Percentiles rank a stretch among this genome's conserved stretches.
These are phyloP conservation scores for Galbula dea DNA, from an alignment of 2,113 vertebrate genomes.

Conservation along the genomic window DNA sequence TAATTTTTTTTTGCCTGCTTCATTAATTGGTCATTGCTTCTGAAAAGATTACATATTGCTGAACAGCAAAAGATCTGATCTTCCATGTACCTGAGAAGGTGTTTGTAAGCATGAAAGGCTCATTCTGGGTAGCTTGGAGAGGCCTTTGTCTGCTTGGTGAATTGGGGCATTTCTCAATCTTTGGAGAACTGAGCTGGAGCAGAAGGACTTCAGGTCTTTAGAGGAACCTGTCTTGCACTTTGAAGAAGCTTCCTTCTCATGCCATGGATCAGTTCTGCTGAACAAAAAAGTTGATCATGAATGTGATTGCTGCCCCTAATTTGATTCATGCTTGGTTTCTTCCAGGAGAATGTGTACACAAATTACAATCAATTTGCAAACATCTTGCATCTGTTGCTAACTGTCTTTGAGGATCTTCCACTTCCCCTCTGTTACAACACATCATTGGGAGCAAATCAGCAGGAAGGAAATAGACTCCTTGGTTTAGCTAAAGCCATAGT, in stretches of 20 bases:
- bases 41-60: neutral
- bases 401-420: conserved; percentile 12
- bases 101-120: neutral
- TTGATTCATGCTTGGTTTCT: neutral
- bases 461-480: conserved; percentile 5
- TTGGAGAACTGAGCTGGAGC: neutral
- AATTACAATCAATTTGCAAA: conserved; percentile 7
- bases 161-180: neutral
- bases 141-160: rapidly evolving
- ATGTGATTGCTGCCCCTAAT: neutral
- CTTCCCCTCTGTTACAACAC: neutral
- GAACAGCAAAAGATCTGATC: neutral
- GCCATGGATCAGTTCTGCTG: neutral
- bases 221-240: neutral
- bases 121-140: neutral
- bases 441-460: neutral
- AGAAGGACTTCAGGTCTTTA: neutral
- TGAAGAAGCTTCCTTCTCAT: neutral
- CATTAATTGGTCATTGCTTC: neutral
- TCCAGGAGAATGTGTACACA: neutral
- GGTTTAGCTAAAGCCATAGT: neutral
- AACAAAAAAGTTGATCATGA: neutral
- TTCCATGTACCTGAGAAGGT: neutral
- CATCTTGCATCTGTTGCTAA: conserved; percentile 8
- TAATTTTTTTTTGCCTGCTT: neutral